Base-by-base conservation (phyloP, 2,888 invertebrate species). In the Meteorus colon region DNA sequence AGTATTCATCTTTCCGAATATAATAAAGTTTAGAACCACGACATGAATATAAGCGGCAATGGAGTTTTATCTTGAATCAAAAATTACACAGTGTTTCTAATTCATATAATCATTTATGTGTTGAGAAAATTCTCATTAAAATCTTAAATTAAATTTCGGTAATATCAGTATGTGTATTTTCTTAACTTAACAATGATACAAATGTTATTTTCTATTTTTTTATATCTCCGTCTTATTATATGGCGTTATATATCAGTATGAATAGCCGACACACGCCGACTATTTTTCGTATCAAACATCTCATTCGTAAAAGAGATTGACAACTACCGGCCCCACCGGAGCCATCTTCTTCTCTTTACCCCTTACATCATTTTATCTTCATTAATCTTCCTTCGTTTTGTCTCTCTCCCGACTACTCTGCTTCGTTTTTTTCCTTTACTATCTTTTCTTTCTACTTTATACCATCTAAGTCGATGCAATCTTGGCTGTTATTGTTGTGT, bases 301-400 rank as follows among this genome's bases (percentile, higher is more conserved):
- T 83, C 79, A 77, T 68, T 69, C 62, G 59, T 80, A 79, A 81
- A 75, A 76, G 67, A 83, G 83, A 85, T 82, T 83, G 83, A 85
- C 83, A 83, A 82, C 85, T 85, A 85, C 85, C 85, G 85, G 85
- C 79, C 78, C 79, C 78, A 76, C 77, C 51, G 69, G 55, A 67
- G 75, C 66, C 74, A 79, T 76, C 76, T 81, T 78, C 80, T 81
- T 76, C 60, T 65, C 63, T 83, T 83, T 81, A 76, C 45, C 74
- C 68, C 69, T 62, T 68, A 62, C 73, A 67, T 77, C 76, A 79
- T 67, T 69, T 78, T 81, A 84, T 84, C 84, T 78, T 34, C 75
- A 77, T 82, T 81, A 77, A 84, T 84, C 84, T 80, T 65, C 75
- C 74, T 69, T 75, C 55, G 78, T 78, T 77, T 79, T 78, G 74